Evolutionary conservation across 2,797 vertebrate genomes (phyloP).

Genomic region (Carapus acus): DNA sequence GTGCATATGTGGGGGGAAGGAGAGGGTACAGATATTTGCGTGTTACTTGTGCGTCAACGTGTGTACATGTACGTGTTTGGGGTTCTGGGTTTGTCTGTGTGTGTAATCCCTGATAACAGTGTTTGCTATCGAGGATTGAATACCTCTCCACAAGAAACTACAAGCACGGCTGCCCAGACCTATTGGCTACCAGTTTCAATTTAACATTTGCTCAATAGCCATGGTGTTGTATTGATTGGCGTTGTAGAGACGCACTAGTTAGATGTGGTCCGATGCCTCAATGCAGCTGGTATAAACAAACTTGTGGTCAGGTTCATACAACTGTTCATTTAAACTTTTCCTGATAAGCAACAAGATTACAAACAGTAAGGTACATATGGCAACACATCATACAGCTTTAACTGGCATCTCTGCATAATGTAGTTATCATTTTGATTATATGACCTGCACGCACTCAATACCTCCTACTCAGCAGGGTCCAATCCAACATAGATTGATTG

Average conservation of each 20-base stretch:
- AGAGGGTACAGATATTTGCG: too few relatives aligned
- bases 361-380: too few relatives aligned
- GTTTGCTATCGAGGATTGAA: constrained; percentile 35
- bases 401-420: not conserved
- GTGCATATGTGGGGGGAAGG: constrained; percentile 6
- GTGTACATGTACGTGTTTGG: too few relatives aligned
- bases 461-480: too few relatives aligned
- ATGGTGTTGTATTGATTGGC: constrained; percentile 37
- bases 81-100: too few relatives aligned
- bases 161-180: constrained; percentile 42
- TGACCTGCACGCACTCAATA: constrained; percentile 3
- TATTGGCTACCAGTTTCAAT: constrained; percentile 44
- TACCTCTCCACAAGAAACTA: constrained; percentile 31
- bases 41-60: not conserved
- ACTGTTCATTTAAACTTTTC: too few relatives aligned
- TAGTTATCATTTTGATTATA: not conserved
- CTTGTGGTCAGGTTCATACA: too few relatives aligned
- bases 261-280: constrained; percentile 25
- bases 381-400: not conserved
- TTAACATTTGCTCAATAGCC: constrained; percentile 54
- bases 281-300: too few relatives aligned
- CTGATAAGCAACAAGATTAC: too few relatives aligned
- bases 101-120: constrained; percentile 46
- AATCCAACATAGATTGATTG: constrained; percentile 7
- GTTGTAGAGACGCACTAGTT: constrained; percentile 25